Evolutionary conservation across 2,888 invertebrate genomes (phyloP), one percentile per base, ranked within the genome.

Genomic region (Arge pagana): DNA sequence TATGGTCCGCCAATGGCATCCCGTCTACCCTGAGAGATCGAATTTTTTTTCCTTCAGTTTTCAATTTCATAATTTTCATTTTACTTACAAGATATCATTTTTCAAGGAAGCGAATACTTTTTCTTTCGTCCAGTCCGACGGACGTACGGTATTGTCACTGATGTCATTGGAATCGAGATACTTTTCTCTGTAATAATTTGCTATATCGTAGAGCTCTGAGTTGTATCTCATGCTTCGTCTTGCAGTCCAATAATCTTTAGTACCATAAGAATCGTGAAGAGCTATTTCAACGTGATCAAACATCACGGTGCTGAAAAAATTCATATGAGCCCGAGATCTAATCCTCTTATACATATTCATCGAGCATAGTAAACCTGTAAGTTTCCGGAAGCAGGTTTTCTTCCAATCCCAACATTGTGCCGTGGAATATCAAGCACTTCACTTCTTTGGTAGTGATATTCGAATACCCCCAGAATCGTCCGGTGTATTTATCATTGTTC

Each of bases 191-290:
- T 87, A 97, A 8, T 83, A 72, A 48, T 82, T 81, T 0, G 93
- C 96, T 26, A 87, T 81, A 39, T 80, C 60, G 7, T 83, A 72
- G 0, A 99, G 81, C 11, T 83, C 74, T 41, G 80, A 78, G 52
- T 88, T 87, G 73, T 96, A 98, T 62, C 91, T 82, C 93, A 98
- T 94, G 66, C 97, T 97, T 62, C 93, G 83, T 54, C 93, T 81
- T 15, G 89, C 91, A 60, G 81, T 79, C 97, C 97, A 97, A 74
- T 91, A 97, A 19, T 83, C 77, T 49, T 79, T 78, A 35, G 87
- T 87, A 1, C 96, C 96, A 77, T 91, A 97, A n/a, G 79, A 79
- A 65, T 94, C 88, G 71, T 96, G 96, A 16, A 96, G 74, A 1
- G 91, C 85, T 52, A 93, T 88, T 79, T 96, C 96, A 10, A 90